Conservation (phyloP, 2,888 invertebrate species). For the Dusona sp. region DNA sequence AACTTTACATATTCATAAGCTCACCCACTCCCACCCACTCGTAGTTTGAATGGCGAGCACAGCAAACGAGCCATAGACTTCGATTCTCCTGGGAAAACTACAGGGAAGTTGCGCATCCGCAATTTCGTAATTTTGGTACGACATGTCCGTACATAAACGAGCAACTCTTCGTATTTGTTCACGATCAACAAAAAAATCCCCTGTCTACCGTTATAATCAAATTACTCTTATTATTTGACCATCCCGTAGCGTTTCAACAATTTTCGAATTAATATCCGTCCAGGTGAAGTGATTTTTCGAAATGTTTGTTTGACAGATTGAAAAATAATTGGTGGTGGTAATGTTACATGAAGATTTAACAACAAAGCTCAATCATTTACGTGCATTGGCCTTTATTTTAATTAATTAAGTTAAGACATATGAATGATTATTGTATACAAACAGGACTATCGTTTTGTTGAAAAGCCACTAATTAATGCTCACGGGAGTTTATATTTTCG, state of each 20-base stretch:
- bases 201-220: not conserved
- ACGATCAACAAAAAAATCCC: conserved; percentile 5
- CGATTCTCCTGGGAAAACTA: conserved; percentile 64
- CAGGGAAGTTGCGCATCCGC: conserved; percentile 5
- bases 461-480: not conserved
- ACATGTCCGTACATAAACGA: not conserved
- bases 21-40: conserved; percentile 22
- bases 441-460: not conserved
- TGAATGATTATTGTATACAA: not conserved
- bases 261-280: not conserved
- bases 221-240: not conserved
- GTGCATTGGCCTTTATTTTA: not conserved
- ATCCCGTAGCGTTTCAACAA: not conserved
- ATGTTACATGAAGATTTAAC: not conserved
- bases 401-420: not conserved
- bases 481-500: not conserved
- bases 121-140: conserved; percentile 11
- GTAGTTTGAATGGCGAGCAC: conserved; percentile 67
- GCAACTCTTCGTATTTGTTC: not conserved
- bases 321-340: not conserved
- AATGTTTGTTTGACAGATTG: not conserved
- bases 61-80: conserved; percentile 65
- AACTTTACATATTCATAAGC: conserved; percentile 81
- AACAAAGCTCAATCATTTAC: not conserved
- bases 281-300: not conserved